Conservation (phyloP, 2,113 vertebrate genomes). For the Stercorarius parasiticus region DNA sequence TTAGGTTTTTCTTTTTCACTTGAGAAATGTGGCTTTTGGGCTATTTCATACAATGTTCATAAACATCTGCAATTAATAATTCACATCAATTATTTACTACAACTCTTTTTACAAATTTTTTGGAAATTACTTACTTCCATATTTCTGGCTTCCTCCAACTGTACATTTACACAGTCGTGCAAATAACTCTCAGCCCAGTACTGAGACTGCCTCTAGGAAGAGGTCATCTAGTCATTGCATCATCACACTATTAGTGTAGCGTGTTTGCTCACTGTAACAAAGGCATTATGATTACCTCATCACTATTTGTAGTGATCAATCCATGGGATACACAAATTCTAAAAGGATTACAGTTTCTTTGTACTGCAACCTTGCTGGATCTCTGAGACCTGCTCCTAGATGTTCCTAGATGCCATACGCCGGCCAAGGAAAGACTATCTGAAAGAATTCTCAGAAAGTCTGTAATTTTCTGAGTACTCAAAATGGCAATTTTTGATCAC, state of each 20-base stretch:
- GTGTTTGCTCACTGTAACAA: background rate
- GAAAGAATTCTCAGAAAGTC: background rate
- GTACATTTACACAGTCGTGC: background rate
- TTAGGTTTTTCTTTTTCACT: background rate
- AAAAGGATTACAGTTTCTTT: background rate
- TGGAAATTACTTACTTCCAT: background rate
- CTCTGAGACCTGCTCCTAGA: background rate
- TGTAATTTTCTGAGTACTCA: background rate
- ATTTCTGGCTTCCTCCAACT: background rate
- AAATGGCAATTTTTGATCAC: background rate
- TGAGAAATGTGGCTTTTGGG: background rate
- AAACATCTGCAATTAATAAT: background rate
- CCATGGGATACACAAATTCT: background rate
- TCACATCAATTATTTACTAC: background rate
- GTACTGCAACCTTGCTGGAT: background rate
- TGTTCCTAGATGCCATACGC: background rate
- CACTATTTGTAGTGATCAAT: background rate
- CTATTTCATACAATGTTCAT: background rate
- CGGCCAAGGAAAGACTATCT: background rate
- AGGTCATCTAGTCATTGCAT: background rate
- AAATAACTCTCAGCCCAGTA: background rate
- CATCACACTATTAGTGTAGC: background rate
- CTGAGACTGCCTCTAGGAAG: background rate
- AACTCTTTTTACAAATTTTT: background rate
- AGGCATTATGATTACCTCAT: background rate